Evolutionary conservation across 2,888 invertebrate genomes (phyloP), one percentile per base, ranked within the genome.

Genomic region (Neoascia interrupta): DNA sequence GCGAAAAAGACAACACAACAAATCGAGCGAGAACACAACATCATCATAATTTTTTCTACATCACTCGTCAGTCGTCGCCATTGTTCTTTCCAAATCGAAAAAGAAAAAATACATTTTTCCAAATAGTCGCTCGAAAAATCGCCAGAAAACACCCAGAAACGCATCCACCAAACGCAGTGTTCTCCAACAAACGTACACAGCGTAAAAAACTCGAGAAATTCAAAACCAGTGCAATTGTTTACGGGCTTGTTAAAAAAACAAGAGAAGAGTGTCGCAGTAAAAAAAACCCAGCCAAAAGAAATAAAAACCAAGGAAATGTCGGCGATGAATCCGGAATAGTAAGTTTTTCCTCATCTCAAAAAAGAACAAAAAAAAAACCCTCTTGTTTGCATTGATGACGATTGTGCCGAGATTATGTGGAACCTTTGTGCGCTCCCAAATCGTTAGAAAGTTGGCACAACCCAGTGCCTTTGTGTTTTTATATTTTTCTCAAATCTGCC

Each of bases 261-360:
- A 81, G 73, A 58, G 75, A 63, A n/a, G 36, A 60, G 74, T 69
- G 73, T 45, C 54, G 45, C 60, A 63, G 11, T 43, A 47, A 58
- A 47, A 26, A 70, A 39, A 80, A 80, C 58, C 61, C 76, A 47
- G 26, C 23, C 28, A 36, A 70, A 74, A 72, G 60, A 63, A 82
- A 79, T 81, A 76, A 83, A 82, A 84, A 81, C 83, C 84, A 82
- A 79, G 80, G 85, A 85, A 85, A 89, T 89, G 89, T 88, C 89
- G 83, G 88, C 89, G 82, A 94, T 94, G 94, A 94, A 94, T 92
- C 94, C 94, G 85, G 94, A 94, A 92, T 94, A 94, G 94, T 94
- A 90, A 94, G 94, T 89, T 74, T 81, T 79, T 75, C 83, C 18
- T 15, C 18, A 5, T 23, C 11, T 37, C 16, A n/a, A n/a, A n/a